Conservation (phyloP, 2,113 vertebrate species). For the Phycodurus eques region DNA sequence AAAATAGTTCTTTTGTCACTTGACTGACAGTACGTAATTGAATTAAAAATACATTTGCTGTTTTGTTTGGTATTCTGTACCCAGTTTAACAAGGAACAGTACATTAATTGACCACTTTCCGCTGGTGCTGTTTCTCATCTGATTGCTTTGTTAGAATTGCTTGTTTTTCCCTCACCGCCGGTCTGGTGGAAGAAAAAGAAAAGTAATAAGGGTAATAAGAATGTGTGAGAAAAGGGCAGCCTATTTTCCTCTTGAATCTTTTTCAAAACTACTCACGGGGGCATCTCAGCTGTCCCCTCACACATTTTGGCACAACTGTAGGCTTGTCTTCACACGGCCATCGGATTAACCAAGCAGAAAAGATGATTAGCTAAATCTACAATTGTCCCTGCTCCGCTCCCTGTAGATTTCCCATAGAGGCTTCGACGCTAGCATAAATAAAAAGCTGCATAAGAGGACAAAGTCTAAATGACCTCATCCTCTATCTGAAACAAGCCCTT, state of each 20-base stretch:
- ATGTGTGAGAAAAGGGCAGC: slow-evolving; percentile 11
- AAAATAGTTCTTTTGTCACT: not conserved
- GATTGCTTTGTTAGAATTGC: slow-evolving; percentile 48
- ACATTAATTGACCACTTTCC: slow-evolving; percentile 57
- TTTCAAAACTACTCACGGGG: slow-evolving; percentile 34
- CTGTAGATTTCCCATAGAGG: slow-evolving; percentile 10
- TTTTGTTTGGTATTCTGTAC: slow-evolving; percentile 20
- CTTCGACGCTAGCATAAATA: slow-evolving; percentile 9
- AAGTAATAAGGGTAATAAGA: slow-evolving; percentile 30
- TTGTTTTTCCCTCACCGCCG: slow-evolving; percentile 54
- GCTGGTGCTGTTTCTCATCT: slow-evolving; percentile 42
- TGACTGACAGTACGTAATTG: not conserved
- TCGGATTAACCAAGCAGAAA: slow-evolving; percentile 17
- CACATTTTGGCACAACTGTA: slow-evolving; percentile 11
- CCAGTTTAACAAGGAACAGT: slow-evolving; percentile 39
- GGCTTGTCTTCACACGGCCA: slow-evolving; percentile 12
- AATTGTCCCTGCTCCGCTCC: slow-evolving; percentile 16
- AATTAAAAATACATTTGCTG: not conserved
- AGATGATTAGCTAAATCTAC: slow-evolving; percentile 37
- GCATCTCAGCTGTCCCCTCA: slow-evolving; percentile 21
- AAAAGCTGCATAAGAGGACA: slow-evolving; percentile 3
- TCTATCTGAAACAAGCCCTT: slow-evolving; percentile 50
- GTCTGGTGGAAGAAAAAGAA: slow-evolving; percentile 34
- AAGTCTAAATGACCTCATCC: slow-evolving; percentile 44
- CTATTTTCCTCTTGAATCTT: slow-evolving; percentile 24